phyloP scores from a whole-genome alignment of 35 echinoderm and acorn worm species.

The Nesometra sesokonis region DNA sequence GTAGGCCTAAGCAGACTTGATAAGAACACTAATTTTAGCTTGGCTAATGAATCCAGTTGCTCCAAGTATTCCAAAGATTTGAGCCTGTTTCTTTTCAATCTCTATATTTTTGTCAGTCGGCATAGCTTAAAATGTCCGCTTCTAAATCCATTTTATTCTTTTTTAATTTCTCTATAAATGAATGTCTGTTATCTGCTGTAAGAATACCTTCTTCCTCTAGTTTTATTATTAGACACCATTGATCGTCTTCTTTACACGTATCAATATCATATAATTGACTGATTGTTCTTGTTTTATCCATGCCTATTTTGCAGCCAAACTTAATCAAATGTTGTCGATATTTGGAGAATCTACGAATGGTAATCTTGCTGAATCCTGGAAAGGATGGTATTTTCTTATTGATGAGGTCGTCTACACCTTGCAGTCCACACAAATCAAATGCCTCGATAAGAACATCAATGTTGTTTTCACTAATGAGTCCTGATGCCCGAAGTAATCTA shows the following conservation, averaged over 20 bases:
- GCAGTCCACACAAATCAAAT: not conserved
- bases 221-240: not conserved
- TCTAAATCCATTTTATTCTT: not conserved
- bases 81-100: too few relatives aligned
- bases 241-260: not conserved
- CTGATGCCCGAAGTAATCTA: not conserved
- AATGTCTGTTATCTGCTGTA: not conserved
- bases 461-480: not conserved
- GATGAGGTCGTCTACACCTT: not conserved
- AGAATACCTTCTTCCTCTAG: not conserved
- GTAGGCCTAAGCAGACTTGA: too few relatives aligned
- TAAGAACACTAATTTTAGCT: too few relatives aligned
- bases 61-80: too few relatives aligned
- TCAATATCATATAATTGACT: not conserved
- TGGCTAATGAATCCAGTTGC: too few relatives aligned
- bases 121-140: not conserved
- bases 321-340: not conserved
- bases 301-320: not conserved
- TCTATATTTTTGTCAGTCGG: too few relatives aligned
- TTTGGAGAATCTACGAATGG: not conserved
- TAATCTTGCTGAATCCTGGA: not conserved
- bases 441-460: not conserved
- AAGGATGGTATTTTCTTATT: not conserved
- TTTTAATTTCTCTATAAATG: not conserved
- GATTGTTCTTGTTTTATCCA: not conserved